phyloP scores from a whole-genome alignment of 2,797 vertebrate species.

The Cryptoblepharus egeriae region DNA sequence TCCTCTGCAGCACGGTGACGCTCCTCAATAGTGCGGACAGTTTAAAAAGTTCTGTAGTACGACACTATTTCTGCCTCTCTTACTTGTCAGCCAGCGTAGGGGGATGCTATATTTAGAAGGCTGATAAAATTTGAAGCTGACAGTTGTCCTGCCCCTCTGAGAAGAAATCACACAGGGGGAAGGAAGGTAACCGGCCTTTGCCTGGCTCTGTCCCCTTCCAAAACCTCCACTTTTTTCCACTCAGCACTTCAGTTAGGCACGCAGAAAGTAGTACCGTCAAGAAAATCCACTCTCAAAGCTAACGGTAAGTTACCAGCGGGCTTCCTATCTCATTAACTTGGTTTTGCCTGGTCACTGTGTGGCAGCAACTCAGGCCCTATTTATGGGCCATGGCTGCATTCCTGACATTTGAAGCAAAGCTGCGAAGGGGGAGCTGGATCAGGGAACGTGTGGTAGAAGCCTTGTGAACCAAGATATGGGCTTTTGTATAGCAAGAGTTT shows the following conservation, averaged over 20 bases:
- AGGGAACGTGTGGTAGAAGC: not conserved
- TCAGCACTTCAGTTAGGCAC: not conserved
- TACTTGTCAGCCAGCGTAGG: constrained; percentile 67
- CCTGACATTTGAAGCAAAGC: not conserved
- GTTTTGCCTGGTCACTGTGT: rapidly evolving
- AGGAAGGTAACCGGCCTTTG: constrained; percentile 34
- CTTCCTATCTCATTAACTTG: not conserved
- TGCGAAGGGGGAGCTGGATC: not conserved
- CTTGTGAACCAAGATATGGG: rapidly evolving
- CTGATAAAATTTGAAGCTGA: constrained; percentile 71
- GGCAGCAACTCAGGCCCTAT: not conserved
- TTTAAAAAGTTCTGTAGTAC: constrained; percentile 65
- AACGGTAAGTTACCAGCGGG: constrained; percentile 55
- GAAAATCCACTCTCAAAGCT: not conserved
- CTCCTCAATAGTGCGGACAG: constrained; percentile 42
- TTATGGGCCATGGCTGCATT: rapidly evolving
- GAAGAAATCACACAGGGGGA: constrained; percentile 52
- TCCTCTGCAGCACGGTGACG: not conserved
- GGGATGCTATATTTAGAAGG: constrained; percentile 81
- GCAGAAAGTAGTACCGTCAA: not conserved
- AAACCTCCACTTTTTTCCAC: constrained; percentile 10
- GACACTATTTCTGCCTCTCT: constrained; percentile 71
- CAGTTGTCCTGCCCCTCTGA: constrained; percentile 75
- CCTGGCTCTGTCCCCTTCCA: not conserved
- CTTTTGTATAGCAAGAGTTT: not conserved